phyloP scores from a whole-genome alignment of 2,888 invertebrate species.

The Sceliomorpha sp. region DNA sequence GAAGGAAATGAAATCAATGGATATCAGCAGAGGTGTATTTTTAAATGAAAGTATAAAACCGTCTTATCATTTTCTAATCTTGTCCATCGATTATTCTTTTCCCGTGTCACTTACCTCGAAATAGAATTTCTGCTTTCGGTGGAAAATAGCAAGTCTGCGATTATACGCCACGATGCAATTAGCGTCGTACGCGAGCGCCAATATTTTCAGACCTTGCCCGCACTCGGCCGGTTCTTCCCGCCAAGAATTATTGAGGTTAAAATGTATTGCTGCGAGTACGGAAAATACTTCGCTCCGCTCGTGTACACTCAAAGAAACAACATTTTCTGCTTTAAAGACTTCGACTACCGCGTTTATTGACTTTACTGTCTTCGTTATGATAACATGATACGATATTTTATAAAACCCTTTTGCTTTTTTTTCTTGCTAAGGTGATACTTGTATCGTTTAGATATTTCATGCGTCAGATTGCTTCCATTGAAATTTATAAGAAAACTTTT shows the following conservation, averaged over 20 bases:
- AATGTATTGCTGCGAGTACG: slow-evolving; percentile 21
- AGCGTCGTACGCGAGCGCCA: slow-evolving; percentile 27
- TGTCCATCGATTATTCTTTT: slow-evolving; percentile 9
- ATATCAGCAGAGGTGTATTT: background rate
- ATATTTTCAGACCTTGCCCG: slow-evolving; percentile 25
- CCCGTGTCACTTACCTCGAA: slow-evolving; percentile 6
- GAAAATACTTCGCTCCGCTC: slow-evolving; percentile 21
- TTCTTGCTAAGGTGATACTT: background rate
- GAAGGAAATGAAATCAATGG: too few species aligned
- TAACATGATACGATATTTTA: too few species aligned
- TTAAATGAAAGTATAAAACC: background rate
- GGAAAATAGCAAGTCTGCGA: slow-evolving; percentile 27
- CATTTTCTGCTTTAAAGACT: slow-evolving; percentile 17
- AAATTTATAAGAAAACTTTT: too few species aligned
- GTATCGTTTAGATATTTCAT: too few species aligned
- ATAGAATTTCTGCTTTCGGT: slow-evolving; percentile 20
- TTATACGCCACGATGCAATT: slow-evolving; percentile 31
- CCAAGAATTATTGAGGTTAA: slow-evolving; percentile 20
- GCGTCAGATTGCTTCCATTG: too few species aligned
- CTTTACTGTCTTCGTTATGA: slow-evolving; percentile 8
- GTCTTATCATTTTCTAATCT: slow-evolving; percentile 3
- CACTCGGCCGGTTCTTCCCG: slow-evolving; percentile 15
- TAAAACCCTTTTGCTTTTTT: too few species aligned
- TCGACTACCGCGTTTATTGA: slow-evolving; percentile 6
- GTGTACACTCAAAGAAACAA: slow-evolving; percentile 26